Evolutionary conservation across 2,113 vertebrate species (phyloP), one percentile per base, ranked within the genome.

Genomic region (Albula glossodonta): DNA sequence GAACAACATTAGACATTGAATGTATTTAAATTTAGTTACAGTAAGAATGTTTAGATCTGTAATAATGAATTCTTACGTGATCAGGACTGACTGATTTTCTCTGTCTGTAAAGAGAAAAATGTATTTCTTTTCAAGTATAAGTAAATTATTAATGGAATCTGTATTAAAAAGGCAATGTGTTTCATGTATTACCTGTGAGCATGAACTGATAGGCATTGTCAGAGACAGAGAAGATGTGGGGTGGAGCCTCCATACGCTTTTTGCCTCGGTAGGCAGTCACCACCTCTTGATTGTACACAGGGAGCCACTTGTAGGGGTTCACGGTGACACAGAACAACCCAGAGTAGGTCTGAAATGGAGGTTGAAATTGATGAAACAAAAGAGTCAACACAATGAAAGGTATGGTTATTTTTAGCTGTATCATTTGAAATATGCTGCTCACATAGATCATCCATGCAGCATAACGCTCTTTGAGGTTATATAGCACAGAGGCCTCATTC

Each of bases 201-300:
- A 97, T 97, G 95, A 96, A 96, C 93, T 97, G 96, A 87, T 97
- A 97, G 80, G 96, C 96, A 0, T 96, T 97, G 90, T 97, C 96
- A 0, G 95, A 95, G 89, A 94, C 94, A 86, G 95, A 95, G 90
- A 95, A 95, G 88, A 95, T 95, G 86, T 95, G 94, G 0, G 94
- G 94, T 0, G 94, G 94, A 0, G 94, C 94, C 85, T 95, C 94
- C 0, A 90, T 93, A 51, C 94, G 91, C 89, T 95, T 95, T 87
- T 95, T 95, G 51, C 95, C 95, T 85, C 95, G 51, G 78, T 95
- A 95, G 89, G 93, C 94, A 0, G 88, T 51, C 10, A 95, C 94
- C 41, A 95, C 95, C 53, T 93, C 92, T 0, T 93, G 84, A 0
- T 93, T 92, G 52, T 85, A 85, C 82, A 95, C 94, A 0, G 94